These are phyloP conservation scores for Oryzias woworae DNA, from an alignment of 2,113 vertebrate species.

Conservation along the genomic window DNA sequence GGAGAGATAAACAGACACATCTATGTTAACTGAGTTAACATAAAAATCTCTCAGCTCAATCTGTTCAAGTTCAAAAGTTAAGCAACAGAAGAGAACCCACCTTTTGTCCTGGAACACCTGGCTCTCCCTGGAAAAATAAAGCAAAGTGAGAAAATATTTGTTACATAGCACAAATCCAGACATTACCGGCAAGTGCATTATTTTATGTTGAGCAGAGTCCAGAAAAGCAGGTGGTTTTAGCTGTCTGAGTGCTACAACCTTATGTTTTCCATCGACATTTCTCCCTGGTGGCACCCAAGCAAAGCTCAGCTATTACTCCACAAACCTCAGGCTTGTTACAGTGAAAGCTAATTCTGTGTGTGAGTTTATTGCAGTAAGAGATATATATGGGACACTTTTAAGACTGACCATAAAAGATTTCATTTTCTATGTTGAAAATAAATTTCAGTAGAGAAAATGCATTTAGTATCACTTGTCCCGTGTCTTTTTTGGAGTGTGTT, in stretches of 20 bases:
- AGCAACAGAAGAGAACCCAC: conserved; percentile 26
- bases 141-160: not conserved
- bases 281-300: not conserved
- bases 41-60: not conserved
- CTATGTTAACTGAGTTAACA: no score
- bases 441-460: not conserved
- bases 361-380: not conserved
- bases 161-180: not conserved
- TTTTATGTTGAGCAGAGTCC: not conserved
- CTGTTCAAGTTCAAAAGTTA: not conserved
- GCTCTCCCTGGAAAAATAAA: conserved; percentile 82
- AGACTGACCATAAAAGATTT: no score
- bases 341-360: not conserved
- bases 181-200: not conserved
- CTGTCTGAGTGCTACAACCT: not conserved
- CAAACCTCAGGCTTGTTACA: conserved; percentile 11
- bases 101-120: conserved; percentile 63
- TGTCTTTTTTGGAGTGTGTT: not conserved
- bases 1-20: no score
- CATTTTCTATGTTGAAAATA: no score
- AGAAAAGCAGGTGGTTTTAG: not conserved
- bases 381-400: not conserved
- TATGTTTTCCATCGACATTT: not conserved
- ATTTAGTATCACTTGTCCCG: not conserved
- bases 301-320: not conserved